These are phyloP conservation scores for Poeciliopsis paucimaculata DNA, from an alignment of 2,797 vertebrate species.

Conservation along the genomic window DNA sequence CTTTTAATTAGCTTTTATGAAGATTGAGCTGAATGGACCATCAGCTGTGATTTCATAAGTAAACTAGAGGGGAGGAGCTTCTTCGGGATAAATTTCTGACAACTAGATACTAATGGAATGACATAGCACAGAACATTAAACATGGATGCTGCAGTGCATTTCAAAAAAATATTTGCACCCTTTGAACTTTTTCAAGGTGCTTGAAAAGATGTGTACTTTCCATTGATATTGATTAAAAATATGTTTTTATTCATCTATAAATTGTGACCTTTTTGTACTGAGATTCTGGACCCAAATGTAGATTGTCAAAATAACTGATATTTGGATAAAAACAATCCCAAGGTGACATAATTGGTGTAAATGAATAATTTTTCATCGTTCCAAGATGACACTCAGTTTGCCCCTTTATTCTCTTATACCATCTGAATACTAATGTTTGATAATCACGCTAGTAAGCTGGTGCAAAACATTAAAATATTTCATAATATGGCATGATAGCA, in stretches of 20 bases:
- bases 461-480: not conserved
- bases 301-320: not conserved
- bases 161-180: not conserved
- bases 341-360: too few relatives aligned
- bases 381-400: not conserved
- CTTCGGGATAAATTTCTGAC: not conserved
- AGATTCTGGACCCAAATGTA: not conserved
- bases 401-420: not conserved
- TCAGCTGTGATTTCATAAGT: not conserved
- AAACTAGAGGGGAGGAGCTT: not conserved
- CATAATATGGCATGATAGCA: not conserved
- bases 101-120: not conserved
- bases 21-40: conserved; percentile 1
- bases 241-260: not conserved
- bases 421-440: not conserved
- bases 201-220: not conserved
- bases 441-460: not conserved
- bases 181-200: not conserved
- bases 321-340: too few relatives aligned
- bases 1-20: conserved; percentile 7
- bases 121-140: not conserved
- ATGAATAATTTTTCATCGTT: not conserved
- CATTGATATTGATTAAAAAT: not conserved
- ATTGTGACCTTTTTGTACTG: not conserved
- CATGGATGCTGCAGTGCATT: not conserved